A percentile compares a stretch with the other conserved stretches of the same genome.
These are phyloP conservation scores for Incurvaria masculella DNA, from an alignment of 2,888 invertebrate species.

Conservation along the genomic window DNA sequence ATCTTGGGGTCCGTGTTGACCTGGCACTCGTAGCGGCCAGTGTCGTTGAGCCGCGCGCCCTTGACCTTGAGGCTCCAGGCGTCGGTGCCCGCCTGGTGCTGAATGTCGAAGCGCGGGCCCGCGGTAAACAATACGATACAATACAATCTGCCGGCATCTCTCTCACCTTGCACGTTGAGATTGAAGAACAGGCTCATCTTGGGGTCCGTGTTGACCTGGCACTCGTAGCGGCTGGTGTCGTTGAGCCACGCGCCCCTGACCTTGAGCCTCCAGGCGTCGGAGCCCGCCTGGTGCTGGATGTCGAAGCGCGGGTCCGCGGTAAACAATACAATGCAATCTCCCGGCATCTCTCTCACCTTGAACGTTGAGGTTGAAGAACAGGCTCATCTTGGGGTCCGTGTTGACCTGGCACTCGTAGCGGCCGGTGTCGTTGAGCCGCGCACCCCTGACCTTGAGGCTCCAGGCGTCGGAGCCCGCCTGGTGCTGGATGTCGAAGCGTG, in stretches of 20 bases:
- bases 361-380: conserved; percentile 62
- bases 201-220: conserved; percentile 73
- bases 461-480: conserved; percentile 51
- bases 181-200: conserved; percentile 67
- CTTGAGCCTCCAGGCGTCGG: conserved; percentile 58
- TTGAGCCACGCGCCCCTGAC: conserved; percentile 55
- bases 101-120: conserved; percentile 61
- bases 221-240: conserved; percentile 69
- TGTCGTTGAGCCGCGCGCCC: conserved; percentile 56
- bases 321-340: no score
- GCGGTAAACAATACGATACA: no score
- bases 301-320: conserved; percentile 66
- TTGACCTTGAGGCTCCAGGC: conserved; percentile 61
- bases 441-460: conserved; percentile 59
- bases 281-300: conserved; percentile 45
- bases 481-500: conserved; percentile 59
- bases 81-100: conserved; percentile 44
- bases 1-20: conserved; percentile 73
- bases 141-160: no score
- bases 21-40: conserved; percentile 72
- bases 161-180: conserved; percentile 60
- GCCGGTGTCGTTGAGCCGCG: conserved; percentile 59
- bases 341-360: conserved; percentile 60
- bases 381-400: conserved; percentile 71
- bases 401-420: conserved; percentile 74